Evolutionary conservation across 2,797 vertebrate genomes (phyloP).

Genomic region (Tapera naevia): DNA sequence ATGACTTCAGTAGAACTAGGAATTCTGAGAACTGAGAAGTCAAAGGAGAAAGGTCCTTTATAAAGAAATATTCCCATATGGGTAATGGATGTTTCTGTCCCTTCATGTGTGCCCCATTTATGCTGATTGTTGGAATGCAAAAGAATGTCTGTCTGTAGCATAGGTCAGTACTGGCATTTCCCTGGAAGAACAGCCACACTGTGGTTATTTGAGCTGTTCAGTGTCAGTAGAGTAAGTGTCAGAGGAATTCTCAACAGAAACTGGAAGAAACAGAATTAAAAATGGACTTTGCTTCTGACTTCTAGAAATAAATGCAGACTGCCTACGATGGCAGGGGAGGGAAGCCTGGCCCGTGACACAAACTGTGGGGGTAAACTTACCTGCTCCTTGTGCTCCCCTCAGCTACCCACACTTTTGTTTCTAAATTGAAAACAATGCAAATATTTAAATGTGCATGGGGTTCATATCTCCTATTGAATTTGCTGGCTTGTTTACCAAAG

Average conservation of each 20-base stretch:
- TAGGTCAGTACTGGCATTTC: accelerated
- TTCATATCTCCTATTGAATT: background rate
- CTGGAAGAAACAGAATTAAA: background rate
- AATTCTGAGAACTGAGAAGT: background rate
- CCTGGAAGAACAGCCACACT: background rate
- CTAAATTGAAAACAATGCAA: background rate
- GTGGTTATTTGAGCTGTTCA: background rate
- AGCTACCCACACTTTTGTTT: background rate
- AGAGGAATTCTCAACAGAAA: background rate
- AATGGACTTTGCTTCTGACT: background rate
- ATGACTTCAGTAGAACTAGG: background rate
- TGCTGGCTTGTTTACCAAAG: background rate
- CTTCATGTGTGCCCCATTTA: background rate
- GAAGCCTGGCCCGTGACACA: background rate
- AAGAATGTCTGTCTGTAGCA: background rate
- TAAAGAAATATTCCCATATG: background rate
- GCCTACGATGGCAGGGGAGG: background rate
- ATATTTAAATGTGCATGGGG: background rate
- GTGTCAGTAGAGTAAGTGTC: background rate
- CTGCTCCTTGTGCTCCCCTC: too few species aligned
- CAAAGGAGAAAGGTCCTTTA: background rate
- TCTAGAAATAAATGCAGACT: background rate
- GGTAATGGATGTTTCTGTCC: background rate
- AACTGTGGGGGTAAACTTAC: background rate
- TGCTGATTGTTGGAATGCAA: background rate